Conservation (phyloP, 23 tunicate genomes). For the Phallusia fumigata region DNA sequence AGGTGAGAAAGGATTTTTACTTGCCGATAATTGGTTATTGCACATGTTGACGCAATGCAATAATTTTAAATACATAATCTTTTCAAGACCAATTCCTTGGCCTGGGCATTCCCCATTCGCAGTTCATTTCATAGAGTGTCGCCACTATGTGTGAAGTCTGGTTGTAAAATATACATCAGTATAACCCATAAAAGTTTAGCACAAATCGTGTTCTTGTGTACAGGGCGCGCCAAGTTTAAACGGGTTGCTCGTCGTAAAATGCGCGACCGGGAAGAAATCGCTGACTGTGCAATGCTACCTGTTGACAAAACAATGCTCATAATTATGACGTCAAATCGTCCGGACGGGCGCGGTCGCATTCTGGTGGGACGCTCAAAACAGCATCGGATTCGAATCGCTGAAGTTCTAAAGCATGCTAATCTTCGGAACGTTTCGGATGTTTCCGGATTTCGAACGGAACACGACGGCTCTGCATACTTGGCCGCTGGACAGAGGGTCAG, state of each 20-base stretch:
- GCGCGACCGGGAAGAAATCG: constrained; percentile 29
- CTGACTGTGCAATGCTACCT: constrained; percentile 65
- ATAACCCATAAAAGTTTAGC: no score
- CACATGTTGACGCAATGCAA: no score
- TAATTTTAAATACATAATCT: no score
- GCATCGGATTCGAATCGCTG: constrained; percentile 48
- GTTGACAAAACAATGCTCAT: constrained; percentile 40
- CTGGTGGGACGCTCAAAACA: constrained; percentile 42
- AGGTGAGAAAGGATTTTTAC: constrained; percentile 5
- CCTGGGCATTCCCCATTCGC: no score
- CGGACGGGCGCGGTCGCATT: constrained; percentile 62
- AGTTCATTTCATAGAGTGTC: no score
- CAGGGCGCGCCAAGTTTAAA: constrained; percentile 29
- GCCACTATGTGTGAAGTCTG: no score
- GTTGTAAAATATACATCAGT: no score
- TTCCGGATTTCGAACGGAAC: constrained; percentile 28
- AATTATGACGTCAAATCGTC: constrained; percentile 34
- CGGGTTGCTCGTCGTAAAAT: constrained; percentile 65
- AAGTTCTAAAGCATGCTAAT: constrained; percentile 11
- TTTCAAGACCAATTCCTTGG: no score
- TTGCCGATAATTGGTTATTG: no score
- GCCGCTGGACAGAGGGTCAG: constrained; percentile 12
- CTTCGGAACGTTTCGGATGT: constrained; percentile 54
- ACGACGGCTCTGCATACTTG: constrained; percentile 2
- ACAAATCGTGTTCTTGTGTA: neutral